These are phyloP conservation scores for Syrphus vitripennis DNA, from an alignment of 2,888 invertebrate species.

Conservation along the genomic window DNA sequence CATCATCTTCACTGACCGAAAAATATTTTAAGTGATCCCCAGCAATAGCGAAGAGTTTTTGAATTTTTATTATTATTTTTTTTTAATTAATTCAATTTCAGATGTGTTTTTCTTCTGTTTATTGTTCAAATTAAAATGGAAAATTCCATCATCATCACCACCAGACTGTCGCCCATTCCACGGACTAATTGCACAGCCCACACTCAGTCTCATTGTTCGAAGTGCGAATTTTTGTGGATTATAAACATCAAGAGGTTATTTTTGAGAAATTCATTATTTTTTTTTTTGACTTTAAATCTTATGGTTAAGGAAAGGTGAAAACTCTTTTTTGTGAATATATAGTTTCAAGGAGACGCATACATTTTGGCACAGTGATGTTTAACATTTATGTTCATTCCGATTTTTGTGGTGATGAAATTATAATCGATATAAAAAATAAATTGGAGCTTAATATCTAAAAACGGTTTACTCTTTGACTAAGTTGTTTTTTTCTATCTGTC, in stretches of 20 bases:
- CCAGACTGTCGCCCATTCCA: not conserved
- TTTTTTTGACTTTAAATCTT: conserved; percentile 47
- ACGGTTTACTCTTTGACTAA: too few species aligned
- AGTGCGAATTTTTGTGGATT: conserved; percentile 42
- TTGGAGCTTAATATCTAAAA: too few species aligned
- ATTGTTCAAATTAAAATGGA: not conserved
- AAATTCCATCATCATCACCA: too few species aligned
- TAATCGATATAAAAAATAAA: too few species aligned
- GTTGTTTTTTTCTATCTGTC: too few species aligned
- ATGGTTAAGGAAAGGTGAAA: conserved; percentile 45
- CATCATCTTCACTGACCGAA: not conserved
- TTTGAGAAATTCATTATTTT: conserved; percentile 21
- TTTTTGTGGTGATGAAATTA: too few species aligned
- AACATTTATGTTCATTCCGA: too few species aligned
- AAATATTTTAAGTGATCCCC: not conserved
- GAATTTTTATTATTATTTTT: not conserved
- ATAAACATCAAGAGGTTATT: not conserved
- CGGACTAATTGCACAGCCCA: not conserved
- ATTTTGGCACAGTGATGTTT: not conserved
- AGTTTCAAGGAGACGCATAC: not conserved
- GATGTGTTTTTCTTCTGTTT: too few species aligned
- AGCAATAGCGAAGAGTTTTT: not conserved
- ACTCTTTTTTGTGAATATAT: not conserved
- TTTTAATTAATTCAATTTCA: not conserved
- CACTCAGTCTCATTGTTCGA: conserved; percentile 2